These are phyloP conservation scores for Spialia ferax DNA, from an alignment of 2,888 invertebrate species.

Conservation along the genomic window DNA sequence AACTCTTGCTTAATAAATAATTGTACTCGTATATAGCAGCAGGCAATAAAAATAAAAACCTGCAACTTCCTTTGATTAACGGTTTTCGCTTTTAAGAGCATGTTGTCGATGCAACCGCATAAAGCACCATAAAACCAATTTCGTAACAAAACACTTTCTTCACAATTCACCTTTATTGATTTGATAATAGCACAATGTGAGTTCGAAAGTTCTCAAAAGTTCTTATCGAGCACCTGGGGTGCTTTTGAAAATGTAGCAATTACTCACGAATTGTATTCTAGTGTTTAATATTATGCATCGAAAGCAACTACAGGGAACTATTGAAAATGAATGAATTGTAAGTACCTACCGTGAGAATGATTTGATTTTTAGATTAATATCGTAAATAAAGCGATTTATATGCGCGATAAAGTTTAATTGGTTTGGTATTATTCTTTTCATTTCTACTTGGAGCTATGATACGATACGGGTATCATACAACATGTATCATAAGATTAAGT, in stretches of 20 bases:
- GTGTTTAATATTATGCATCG: not conserved
- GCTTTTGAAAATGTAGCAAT: slow-evolving; percentile 38
- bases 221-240: slow-evolving; percentile 27
- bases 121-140: not conserved
- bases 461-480: too few species aligned
- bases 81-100: slow-evolving; percentile 10
- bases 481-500: too few species aligned
- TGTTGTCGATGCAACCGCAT: not conserved
- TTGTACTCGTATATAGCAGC: not conserved
- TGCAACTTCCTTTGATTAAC: not conserved
- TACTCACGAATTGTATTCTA: slow-evolving; percentile 12
- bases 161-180: slow-evolving; percentile 20
- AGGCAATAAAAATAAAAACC: not conserved
- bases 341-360: slow-evolving; percentile 29
- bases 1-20: not conserved
- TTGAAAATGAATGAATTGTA: slow-evolving; percentile 6
- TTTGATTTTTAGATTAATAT: slow-evolving; percentile 20
- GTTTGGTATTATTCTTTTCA: not conserved
- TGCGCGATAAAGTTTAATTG: not conserved
- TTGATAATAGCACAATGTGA: slow-evolving; percentile 20
- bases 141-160: slow-evolving; percentile 20
- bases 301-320: slow-evolving; percentile 10
- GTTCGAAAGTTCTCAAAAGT: slow-evolving; percentile 32
- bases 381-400: not conserved
- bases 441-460: not conserved